Evolutionary conservation across 2,888 invertebrate genomes (phyloP), one percentile per base, ranked within the genome.

Genomic region (Cataglyphis albicans): DNA sequence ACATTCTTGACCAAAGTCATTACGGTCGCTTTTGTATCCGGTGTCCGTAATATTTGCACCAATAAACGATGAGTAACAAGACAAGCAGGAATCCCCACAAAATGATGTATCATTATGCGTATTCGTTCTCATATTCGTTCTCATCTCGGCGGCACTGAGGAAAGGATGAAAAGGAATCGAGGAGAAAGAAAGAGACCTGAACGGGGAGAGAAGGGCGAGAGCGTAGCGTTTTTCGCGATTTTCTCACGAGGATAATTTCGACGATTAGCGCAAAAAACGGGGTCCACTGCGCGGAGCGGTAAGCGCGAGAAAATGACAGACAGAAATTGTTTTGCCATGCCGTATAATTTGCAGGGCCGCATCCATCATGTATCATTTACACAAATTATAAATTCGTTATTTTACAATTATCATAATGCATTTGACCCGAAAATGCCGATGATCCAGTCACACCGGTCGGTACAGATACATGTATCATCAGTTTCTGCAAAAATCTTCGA

Each of bases 341-440:
- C 91, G 90, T 93, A 89, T 94, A 94, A 94, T 94, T 93, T 94
- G 91, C 90, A 84, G 88, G 89, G 87, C 92, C 91, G 91, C 91
- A 87, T 86, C 91, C 91, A 93, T 93, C 93, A 92, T 92, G 93
- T 93, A 93, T 93, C 93, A 94, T 94, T 94, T 93, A 91, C 90
- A 88, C 91, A 92, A 94, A 94, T 94, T 94, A 93, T 94, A 94
- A 94, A 94, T 94, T 94, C 94, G 93, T 94, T 93, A 94, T 94
- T 93, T 93, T 92, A 92, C 93, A 93, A 94, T 94, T 93, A 94
- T 94, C 91, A 92, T 93, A 92, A 93, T 93, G 93, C 92, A 93
- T 93, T 93, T 92, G 92, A 52, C 52, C n/a, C 87, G 89, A 92
- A 93, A 92, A 92, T 89, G 86, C 90, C 91, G 91, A 91, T 92